phyloP scores from a whole-genome alignment of 2,113 vertebrate species.

The Pterocles burchelli region DNA sequence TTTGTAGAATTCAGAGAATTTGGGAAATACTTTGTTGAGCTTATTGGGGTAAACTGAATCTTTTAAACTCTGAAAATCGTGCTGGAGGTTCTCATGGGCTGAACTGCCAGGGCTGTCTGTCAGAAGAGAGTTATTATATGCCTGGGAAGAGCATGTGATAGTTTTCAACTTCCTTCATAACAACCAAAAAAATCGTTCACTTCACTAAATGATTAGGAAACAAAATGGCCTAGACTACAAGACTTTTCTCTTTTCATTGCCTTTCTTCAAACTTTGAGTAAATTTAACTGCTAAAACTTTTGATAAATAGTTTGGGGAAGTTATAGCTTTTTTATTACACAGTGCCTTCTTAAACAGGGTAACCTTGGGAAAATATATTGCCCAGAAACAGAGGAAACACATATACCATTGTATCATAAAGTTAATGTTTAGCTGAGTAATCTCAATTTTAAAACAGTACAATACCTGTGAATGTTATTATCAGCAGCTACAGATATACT shows the following conservation, averaged over 20 bases:
- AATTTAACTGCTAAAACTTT: neutral
- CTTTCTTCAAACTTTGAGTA: neutral
- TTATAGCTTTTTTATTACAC: neutral
- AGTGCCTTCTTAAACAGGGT: accelerated
- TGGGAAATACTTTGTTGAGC: neutral
- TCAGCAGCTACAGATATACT: neutral
- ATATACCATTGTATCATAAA: neutral
- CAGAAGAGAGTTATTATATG: neutral
- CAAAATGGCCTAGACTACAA: neutral
- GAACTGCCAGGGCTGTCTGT: neutral
- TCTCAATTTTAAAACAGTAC: neutral
- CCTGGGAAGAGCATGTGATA: neutral
- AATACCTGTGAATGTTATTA: neutral
- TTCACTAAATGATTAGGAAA: neutral
- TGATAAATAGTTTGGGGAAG: neutral
- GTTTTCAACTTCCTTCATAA: neutral
- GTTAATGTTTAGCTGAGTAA: neutral
- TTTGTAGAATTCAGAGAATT: constrained; percentile 8
- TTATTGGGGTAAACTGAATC: neutral
- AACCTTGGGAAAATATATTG: neutral
- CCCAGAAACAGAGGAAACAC: neutral
- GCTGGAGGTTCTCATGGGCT: neutral
- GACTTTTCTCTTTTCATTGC: accelerated
- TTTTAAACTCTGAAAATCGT: neutral
- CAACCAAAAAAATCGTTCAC: neutral